These are phyloP conservation scores for Hozukius guyotensis DNA, from an alignment of 2,797 vertebrate genomes.

Conservation along the genomic window DNA sequence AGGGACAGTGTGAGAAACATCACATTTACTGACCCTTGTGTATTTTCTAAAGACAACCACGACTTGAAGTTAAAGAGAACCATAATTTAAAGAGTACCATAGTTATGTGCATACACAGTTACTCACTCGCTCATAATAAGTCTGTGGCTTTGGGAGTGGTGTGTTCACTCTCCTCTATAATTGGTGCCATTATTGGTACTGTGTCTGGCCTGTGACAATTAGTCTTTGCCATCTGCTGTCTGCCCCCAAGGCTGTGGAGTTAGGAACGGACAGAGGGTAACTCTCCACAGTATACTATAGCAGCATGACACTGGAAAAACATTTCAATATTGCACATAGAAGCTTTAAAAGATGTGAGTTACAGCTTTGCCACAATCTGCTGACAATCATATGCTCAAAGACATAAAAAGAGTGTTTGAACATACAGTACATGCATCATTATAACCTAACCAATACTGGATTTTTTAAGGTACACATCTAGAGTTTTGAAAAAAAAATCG, in stretches of 20 bases:
- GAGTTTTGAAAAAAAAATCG: no score
- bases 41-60: background rate
- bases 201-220: conserved; percentile 50
- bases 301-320: background rate
- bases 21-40: background rate
- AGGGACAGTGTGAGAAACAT: background rate
- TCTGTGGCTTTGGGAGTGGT: conserved; percentile 28
- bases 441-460: no score
- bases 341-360: background rate
- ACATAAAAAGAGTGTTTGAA: background rate
- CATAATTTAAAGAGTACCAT: background rate
- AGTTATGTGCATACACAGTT: conserved; percentile 9
- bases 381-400: background rate
- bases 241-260: conserved; percentile 30
- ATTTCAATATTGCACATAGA: background rate
- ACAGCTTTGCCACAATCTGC: background rate
- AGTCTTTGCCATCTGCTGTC: conserved; percentile 59
- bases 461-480: no score
- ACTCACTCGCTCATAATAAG: conserved; percentile 10
- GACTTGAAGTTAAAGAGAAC: background rate
- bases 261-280: conserved; percentile 12
- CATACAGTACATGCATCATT: background rate
- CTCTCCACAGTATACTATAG: background rate
- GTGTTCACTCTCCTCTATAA: conserved; percentile 39
- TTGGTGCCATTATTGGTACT: conserved; percentile 36